Conservation (phyloP, 2,888 invertebrate genomes). For the Phortica okadai region DNA sequence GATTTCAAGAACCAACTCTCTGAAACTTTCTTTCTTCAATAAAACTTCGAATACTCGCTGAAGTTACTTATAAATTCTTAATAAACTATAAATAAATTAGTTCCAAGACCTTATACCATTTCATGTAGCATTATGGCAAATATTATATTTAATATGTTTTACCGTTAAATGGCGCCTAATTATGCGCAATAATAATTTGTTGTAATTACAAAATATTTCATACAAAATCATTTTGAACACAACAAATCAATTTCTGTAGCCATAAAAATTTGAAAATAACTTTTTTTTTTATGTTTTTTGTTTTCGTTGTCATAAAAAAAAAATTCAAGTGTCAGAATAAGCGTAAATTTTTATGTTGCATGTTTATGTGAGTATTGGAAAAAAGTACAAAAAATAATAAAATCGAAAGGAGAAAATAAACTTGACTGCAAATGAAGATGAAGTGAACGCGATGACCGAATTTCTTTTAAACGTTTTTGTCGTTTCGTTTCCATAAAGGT, state of each 20-base stretch:
- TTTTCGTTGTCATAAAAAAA: neutral
- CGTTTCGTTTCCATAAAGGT: slow-evolving; percentile 3
- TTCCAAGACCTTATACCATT: no score
- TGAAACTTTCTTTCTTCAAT: no score
- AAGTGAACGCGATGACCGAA: slow-evolving; percentile 34
- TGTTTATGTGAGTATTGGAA: no score
- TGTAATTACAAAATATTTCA: neutral
- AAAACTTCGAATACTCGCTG: no score
- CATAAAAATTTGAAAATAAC: slow-evolving; percentile 11
- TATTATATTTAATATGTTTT: neutral
- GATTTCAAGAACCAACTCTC: no score
- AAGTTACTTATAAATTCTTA: no score
- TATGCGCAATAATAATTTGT: slow-evolving; percentile 23
- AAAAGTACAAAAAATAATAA: slow-evolving; percentile 9
- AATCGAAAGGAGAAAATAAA: slow-evolving; percentile 7
- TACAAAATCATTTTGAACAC: neutral
- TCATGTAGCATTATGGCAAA: no score
- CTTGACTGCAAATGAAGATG: slow-evolving; percentile 10
- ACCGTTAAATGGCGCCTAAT: slow-evolving; percentile 21
- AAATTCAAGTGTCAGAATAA: slow-evolving; percentile 8
- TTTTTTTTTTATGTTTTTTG: neutral
- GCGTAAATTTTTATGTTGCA: slow-evolving; percentile 2
- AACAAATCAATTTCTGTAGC: neutral
- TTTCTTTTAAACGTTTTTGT: slow-evolving; percentile 19
- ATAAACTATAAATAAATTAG: no score